phyloP scores from a whole-genome alignment of 2,888 invertebrate genomes.

The Pseudeuparius sepicola region DNA sequence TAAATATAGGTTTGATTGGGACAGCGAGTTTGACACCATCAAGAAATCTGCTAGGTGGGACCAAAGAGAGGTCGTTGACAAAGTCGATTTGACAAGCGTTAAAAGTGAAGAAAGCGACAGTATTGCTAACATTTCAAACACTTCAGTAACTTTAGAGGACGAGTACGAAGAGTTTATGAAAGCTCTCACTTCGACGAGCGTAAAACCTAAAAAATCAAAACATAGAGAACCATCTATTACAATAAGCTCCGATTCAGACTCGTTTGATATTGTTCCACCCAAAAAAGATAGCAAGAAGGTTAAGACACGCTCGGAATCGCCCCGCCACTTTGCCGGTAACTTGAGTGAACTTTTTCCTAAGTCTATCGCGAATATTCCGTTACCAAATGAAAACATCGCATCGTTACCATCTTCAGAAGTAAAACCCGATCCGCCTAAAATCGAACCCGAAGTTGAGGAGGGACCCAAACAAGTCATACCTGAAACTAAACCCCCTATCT shows the following conservation, averaged over 20 bases:
- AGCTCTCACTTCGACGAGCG: constrained; percentile 37
- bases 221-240: constrained; percentile 7
- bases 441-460: too few species aligned
- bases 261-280: too few species aligned
- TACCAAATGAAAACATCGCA: not conserved
- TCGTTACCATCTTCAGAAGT: constrained; percentile 1
- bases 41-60: constrained; percentile 7
- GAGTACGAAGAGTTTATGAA: constrained; percentile 52
- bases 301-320: not conserved
- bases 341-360: too few species aligned
- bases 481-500: not conserved
- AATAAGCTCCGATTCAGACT: constrained; percentile 8
- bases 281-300: too few species aligned
- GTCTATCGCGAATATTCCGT: not conserved
- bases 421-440: not conserved
- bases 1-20: not conserved
- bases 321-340: not conserved
- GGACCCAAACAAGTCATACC: too few species aligned
- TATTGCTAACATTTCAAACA: not conserved
- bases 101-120: not conserved
- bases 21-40: too few species aligned
- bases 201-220: too few species aligned
- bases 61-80: constrained; percentile 3
- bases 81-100: not conserved
- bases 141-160: constrained; percentile 28